Percentiles rank a stretch among this genome's conserved stretches.
These are phyloP conservation scores for Ormia ochracea DNA, from an alignment of 2,888 invertebrate genomes.

Conservation along the genomic window DNA sequence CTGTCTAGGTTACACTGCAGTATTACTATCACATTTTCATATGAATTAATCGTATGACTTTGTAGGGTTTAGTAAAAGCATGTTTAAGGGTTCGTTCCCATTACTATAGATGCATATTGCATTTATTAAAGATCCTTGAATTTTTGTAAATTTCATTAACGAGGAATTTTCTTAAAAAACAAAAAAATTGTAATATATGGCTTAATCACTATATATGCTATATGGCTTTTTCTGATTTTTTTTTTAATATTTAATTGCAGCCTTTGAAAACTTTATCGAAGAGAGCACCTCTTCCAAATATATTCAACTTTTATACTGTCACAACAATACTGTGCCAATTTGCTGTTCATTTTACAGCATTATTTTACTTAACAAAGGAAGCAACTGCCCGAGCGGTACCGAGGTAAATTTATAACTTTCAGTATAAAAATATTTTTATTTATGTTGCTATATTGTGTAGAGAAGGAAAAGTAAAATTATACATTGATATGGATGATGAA, in stretches of 20 bases:
- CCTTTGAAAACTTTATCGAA: constrained; percentile 94
- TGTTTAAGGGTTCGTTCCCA: too few relatives aligned
- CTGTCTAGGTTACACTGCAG: too few relatives aligned
- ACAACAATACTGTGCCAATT: constrained; percentile 96
- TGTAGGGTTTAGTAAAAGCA: too few relatives aligned
- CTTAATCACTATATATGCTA: too few relatives aligned
- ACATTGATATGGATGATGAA: constrained; percentile 80
- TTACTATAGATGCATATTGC: too few relatives aligned
- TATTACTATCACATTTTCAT: too few relatives aligned
- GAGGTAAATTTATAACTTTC: constrained; percentile 78
- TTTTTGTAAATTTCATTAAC: too few relatives aligned
- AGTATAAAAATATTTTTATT: background rate
- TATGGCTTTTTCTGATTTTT: too few relatives aligned
- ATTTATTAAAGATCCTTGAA: too few relatives aligned
- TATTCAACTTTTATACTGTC: constrained; percentile 98
- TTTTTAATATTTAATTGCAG: constrained; percentile 77
- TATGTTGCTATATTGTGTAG: constrained; percentile 76
- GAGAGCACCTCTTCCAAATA: constrained; percentile 96
- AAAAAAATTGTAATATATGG: too few relatives aligned
- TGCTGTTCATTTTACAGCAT: constrained; percentile 92
- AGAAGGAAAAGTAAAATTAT: constrained; percentile 80
- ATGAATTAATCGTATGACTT: too few relatives aligned
- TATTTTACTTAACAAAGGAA: constrained; percentile 91
- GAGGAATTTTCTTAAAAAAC: too few relatives aligned
- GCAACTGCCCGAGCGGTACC: constrained; percentile 85